A percentile compares a stretch with the other conserved stretches of the same genome.
These are phyloP conservation scores for Ophion costatus DNA, from an alignment of 2,888 invertebrate genomes.

Conservation along the genomic window DNA sequence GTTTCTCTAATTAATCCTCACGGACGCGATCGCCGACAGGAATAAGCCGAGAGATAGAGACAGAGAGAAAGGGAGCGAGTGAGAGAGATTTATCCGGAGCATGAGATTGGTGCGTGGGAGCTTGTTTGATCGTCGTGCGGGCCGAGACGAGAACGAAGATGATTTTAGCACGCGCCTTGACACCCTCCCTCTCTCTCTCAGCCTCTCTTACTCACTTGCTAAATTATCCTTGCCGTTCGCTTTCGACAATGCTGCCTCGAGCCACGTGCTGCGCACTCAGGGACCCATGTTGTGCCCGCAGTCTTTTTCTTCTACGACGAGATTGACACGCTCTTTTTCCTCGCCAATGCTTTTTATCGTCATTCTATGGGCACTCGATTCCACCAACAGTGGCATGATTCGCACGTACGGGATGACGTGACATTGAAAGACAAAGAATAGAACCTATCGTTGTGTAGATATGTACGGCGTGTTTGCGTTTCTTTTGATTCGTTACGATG, in stretches of 20 bases:
- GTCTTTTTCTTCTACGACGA: constrained; percentile 17
- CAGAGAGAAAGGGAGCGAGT: not conserved
- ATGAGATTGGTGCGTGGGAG: constrained; percentile 57
- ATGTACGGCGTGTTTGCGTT: too few species aligned
- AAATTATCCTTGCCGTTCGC: constrained; percentile 17
- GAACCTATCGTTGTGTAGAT: too few species aligned
- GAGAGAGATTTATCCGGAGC: constrained; percentile 49
- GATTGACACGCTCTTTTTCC: constrained; percentile 39
- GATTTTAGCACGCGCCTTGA: constrained; percentile 40
- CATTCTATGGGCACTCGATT: constrained; percentile 6
- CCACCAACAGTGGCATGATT: too few species aligned
- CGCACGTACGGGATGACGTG: too few species aligned
- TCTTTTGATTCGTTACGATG: too few species aligned
- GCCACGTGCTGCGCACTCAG: constrained; percentile 37
- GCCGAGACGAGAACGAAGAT: constrained; percentile 31
- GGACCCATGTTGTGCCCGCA: not conserved
- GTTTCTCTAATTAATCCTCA: constrained; percentile 58
- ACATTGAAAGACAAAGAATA: too few species aligned
- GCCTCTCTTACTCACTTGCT: not conserved
- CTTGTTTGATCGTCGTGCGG: constrained; percentile 23
- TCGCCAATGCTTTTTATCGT: constrained; percentile 13
- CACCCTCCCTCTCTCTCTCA: not conserved
- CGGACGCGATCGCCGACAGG: constrained; percentile 29
- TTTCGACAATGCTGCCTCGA: constrained; percentile 23
- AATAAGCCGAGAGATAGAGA: not conserved